Evolutionary conservation across 2,797 vertebrate species (phyloP).

Genomic region (Clarias platycephalus): DNA sequence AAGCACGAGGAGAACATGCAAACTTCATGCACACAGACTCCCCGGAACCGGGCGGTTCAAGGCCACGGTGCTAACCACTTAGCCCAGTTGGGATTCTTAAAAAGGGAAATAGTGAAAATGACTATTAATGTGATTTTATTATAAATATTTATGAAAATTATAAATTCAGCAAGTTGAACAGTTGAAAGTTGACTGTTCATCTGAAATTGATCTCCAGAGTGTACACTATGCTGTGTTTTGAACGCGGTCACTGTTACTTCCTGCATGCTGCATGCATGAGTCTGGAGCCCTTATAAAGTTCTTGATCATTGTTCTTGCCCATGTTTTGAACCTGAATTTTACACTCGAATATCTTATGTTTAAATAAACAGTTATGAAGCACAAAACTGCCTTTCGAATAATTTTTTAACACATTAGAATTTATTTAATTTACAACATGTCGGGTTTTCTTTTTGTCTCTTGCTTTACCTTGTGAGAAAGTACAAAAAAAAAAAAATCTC

Average conservation of each 20-base stretch:
- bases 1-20: no score
- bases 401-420: neutral
- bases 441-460: neutral
- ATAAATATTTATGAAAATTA: neutral
- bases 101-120: no score
- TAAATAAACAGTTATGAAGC: neutral
- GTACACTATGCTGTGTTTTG: neutral
- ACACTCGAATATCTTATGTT: neutral
- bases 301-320: slow-evolving; percentile 1
- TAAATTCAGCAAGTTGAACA: neutral
- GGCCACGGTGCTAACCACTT: no score
- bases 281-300: neutral
- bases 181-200: no score
- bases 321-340: slow-evolving; percentile 11
- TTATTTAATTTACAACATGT: neutral
- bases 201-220: neutral
- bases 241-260: neutral
- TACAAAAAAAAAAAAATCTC: slow-evolving; percentile 3
- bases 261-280: slow-evolving; percentile 3
- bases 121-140: neutral
- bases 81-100: neutral
- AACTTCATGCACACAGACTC: no score
- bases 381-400: neutral
- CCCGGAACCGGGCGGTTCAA: no score
- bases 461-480: slow-evolving; percentile 29